These are phyloP conservation scores for Miltochrista miniata DNA, from an alignment of 2,888 invertebrate species.

Conservation along the genomic window DNA sequence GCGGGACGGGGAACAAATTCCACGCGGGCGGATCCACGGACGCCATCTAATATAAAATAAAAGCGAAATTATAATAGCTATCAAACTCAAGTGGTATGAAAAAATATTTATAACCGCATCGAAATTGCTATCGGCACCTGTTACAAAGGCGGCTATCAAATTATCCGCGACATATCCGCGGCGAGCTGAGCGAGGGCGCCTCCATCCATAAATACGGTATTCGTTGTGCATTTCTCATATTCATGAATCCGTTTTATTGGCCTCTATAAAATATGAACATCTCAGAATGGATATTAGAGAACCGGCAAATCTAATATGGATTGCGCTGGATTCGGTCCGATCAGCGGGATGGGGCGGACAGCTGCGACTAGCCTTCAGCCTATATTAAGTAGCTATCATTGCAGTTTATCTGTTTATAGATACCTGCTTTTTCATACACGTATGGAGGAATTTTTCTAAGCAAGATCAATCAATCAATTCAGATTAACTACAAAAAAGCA, in stretches of 20 bases:
- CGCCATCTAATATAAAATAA: slow-evolving; percentile 55
- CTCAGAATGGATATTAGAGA: slow-evolving; percentile 83
- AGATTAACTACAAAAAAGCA: too few relatives aligned
- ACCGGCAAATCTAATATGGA: slow-evolving; percentile 83
- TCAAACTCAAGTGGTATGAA: slow-evolving; percentile 67
- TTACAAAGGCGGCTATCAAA: slow-evolving; percentile 82
- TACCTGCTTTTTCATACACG: too few relatives aligned
- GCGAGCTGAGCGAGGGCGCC: slow-evolving; percentile 66
- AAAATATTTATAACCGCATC: slow-evolving; percentile 73
- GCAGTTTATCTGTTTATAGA: slow-evolving; percentile 16
- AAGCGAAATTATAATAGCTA: slow-evolving; percentile 64
- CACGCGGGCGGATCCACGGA: too few relatives aligned
- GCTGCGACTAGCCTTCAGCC: slow-evolving; percentile 38
- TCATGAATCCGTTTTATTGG: slow-evolving; percentile 85
- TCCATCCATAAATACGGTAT: slow-evolving; percentile 82
- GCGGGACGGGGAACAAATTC: too few relatives aligned
- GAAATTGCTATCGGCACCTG: slow-evolving; percentile 82
- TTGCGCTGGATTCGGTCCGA: slow-evolving; percentile 79
- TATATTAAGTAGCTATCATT: slow-evolving; percentile 22
- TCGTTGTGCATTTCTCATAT: slow-evolving; percentile 84
- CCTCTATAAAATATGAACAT: slow-evolving; percentile 85
- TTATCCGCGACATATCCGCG: slow-evolving; percentile 80
- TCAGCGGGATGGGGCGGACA: slow-evolving; percentile 59
- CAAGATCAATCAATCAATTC: too few relatives aligned
- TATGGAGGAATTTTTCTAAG: too few relatives aligned